Evolutionary conservation across 2,113 vertebrate genomes (phyloP), one percentile per base, ranked within the genome.

Genomic region (Mellivora capensis): DNA sequence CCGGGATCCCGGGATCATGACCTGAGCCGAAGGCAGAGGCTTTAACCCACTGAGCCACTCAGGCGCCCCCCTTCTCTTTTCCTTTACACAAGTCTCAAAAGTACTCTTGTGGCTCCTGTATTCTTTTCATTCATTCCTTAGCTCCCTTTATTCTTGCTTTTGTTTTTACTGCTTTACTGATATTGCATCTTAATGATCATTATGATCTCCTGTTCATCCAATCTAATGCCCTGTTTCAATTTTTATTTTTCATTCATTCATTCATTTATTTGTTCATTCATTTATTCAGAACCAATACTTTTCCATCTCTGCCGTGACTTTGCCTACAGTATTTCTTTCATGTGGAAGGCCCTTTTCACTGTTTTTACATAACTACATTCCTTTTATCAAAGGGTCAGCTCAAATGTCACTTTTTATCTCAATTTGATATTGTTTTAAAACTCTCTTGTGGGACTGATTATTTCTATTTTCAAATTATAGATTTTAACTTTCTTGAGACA

Each of bases 401-500:
- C 72, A 85, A 62, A 34, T 89, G 37, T 23, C 42, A 76, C 20
- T 59, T 84, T 69, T 69, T 69, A 37, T n/a, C n/a, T 69, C 9
- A 71, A 52, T 49, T 84, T 84, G 54, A 90, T 69, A 84, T 57
- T 82, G 69, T 87, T 14, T 10, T 15, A 11, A 77, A 87, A 81
- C 15, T 64, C 18, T 71, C 61, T 52, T 71, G 11, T 95, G 27
- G 42, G 29, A 91, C 18, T 67, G 11, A 87, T 91, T 71, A 83
- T 87, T 96, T 95, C 42, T 84, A n/a, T 96, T 94, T 82, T 96
- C 4, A 10, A 59, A 10, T 81, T 94, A 69, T 21, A 67, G 49
- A 71, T 80, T 94, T 97, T 90, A 97, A 88, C 6, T 15, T 79
- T 94, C 25, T 67, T 91, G 44, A 93, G 82, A 90, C 77, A 57